phyloP scores from a whole-genome alignment of 2,888 invertebrate genomes.

The Eretmocerus hayati region DNA sequence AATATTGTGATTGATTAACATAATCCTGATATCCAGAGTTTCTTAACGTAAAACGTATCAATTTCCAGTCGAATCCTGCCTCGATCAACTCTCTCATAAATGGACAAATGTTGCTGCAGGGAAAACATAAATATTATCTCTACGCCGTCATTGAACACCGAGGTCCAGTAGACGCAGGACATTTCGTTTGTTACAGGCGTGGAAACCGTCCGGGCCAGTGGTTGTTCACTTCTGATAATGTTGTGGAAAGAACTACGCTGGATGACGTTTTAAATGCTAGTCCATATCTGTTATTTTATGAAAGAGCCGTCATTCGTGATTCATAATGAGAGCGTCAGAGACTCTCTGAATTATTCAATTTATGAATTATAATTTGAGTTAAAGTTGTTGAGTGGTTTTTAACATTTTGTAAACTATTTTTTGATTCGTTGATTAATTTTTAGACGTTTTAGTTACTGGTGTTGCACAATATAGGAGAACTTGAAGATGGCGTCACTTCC shows the following conservation, averaged over 20 bases:
- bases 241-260: conserved; percentile 73
- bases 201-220: conserved; percentile 57
- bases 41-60: no score
- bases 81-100: conserved; percentile 40
- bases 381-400: no score
- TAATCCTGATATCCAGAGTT: no score
- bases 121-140: conserved; percentile 65
- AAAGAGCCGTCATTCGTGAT: conserved; percentile 41
- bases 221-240: conserved; percentile 53
- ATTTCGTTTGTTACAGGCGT: conserved; percentile 89
- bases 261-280: conserved; percentile 76
- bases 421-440: no score
- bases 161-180: conserved; percentile 84
- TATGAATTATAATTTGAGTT: no score
- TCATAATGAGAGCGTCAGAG: conserved; percentile 4
- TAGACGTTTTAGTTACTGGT: no score
- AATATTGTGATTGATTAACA: no score
- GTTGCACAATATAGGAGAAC: no score
- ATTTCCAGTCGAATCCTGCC: no score
- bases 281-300: conserved; percentile 92
- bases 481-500: no score
- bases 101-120: conserved; percentile 41
- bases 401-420: no score
- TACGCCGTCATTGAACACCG: conserved; percentile 84
- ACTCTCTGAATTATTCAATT: no score